Percentiles rank a stretch among this genome's conserved stretches.
Evolutionary conservation across 2,888 invertebrate genomes (phyloP).

Genomic region (Drosophila lutescens): DNA sequence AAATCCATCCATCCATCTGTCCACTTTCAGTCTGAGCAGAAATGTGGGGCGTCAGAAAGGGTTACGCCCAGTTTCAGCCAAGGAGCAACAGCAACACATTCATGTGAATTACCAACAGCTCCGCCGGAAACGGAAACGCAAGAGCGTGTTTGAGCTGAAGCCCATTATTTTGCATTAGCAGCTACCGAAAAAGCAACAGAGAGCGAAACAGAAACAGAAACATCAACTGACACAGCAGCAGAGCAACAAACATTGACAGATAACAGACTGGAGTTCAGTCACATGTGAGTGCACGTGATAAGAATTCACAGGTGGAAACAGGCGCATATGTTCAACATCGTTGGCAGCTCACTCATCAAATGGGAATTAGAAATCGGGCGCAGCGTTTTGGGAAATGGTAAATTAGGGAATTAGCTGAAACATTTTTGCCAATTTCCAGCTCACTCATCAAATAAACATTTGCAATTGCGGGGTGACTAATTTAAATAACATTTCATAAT

Average conservation of each 20-base stretch:
- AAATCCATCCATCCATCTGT: slow-evolving; percentile 27
- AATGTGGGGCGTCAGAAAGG: slow-evolving; percentile 28
- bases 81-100: slow-evolving; percentile 36
- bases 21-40: slow-evolving; percentile 24
- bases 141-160: slow-evolving; percentile 68
- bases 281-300: slow-evolving; percentile 70
- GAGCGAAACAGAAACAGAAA: slow-evolving; percentile 22
- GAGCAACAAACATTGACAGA: slow-evolving; percentile 39
- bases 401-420: slow-evolving; percentile 19
- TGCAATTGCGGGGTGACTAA: background rate
- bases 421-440: slow-evolving; percentile 1
- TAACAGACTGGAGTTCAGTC: slow-evolving; percentile 55
- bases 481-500: background rate
- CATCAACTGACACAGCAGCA: slow-evolving; percentile 10
- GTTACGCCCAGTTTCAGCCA: slow-evolving; percentile 25
- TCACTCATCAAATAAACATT: slow-evolving; percentile 20
- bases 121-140: slow-evolving; percentile 78
- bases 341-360: slow-evolving; percentile 33
- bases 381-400: slow-evolving; percentile 3
- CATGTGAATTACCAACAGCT: slow-evolving; percentile 56
- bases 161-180: slow-evolving; percentile 73
- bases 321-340: slow-evolving; percentile 19
- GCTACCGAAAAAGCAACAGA: slow-evolving; percentile 19
- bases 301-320: slow-evolving; percentile 59
- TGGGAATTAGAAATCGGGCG: slow-evolving; percentile 27